These are phyloP conservation scores for Chauna torquata DNA, from an alignment of 2,113 vertebrate species.

Conservation along the genomic window DNA sequence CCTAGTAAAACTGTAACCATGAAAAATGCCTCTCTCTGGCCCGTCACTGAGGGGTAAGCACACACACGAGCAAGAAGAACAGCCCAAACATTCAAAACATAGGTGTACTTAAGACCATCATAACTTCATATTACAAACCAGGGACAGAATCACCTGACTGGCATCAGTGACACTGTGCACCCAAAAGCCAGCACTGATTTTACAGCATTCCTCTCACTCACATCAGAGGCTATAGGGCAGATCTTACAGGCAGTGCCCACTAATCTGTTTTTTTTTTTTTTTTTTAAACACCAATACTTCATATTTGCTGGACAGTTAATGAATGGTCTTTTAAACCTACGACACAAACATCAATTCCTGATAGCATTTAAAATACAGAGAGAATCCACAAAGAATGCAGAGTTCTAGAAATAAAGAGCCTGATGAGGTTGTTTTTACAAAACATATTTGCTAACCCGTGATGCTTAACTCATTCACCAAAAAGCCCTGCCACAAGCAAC, in stretches of 20 bases:
- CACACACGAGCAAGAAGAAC: background rate
- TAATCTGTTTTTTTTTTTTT: constrained; percentile 6
- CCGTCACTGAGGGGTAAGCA: background rate
- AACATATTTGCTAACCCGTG: background rate
- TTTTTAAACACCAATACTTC: constrained; percentile 8
- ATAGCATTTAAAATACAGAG: constrained; percentile 2
- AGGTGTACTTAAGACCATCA: background rate
- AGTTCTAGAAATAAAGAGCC: background rate
- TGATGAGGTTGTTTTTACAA: background rate
- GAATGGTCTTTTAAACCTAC: background rate
- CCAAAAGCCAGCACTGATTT: background rate
- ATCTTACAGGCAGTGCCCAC: background rate
- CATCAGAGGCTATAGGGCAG: background rate
- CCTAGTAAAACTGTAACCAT: background rate
- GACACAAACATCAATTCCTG: constrained; percentile 1
- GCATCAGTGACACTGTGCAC: background rate
- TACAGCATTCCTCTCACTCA: background rate
- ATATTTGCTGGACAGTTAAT: background rate
- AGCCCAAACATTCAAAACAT: background rate
- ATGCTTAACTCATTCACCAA: background rate
- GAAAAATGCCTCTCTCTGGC: background rate
- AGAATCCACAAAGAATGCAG: constrained; percentile 25
- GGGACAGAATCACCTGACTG: background rate
- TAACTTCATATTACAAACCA: background rate
- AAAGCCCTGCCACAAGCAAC: background rate